Percentiles rank a stretch among this genome's conserved stretches.
These are phyloP conservation scores for Melanotus villosus DNA, from an alignment of 2,888 invertebrate genomes.

Conservation along the genomic window DNA sequence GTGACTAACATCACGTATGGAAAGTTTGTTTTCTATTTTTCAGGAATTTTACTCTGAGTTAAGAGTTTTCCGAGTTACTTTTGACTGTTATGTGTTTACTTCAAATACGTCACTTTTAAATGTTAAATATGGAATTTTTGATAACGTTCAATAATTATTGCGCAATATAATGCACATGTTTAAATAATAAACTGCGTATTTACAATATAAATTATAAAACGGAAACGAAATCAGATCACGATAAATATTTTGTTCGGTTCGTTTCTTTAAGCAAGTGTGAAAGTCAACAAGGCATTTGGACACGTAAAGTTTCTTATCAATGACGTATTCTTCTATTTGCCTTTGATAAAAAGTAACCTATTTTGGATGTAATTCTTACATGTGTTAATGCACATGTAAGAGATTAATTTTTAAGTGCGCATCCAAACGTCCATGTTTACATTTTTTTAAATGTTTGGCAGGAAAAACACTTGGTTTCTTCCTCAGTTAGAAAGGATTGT, in stretches of 20 bases:
- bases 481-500: background rate
- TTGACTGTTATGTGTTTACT: too few species aligned
- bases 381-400: conserved; percentile 8
- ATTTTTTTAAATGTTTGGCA: background rate
- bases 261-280: conserved; percentile 18
- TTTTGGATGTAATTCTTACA: conserved; percentile 21
- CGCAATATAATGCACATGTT: too few species aligned
- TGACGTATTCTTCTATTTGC: conserved; percentile 42
- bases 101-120: too few species aligned
- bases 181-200: conserved; percentile 3
- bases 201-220: conserved; percentile 14
- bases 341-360: conserved; percentile 44
- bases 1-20: too few species aligned
- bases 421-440: background rate
- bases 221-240: conserved; percentile 20
- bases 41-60: too few species aligned
- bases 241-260: conserved; percentile 17
- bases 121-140: too few species aligned
- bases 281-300: conserved; percentile 27
- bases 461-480: background rate
- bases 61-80: too few species aligned
- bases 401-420: conserved; percentile 8
- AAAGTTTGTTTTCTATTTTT: too few species aligned
- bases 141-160: too few species aligned
- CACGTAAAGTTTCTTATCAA: conserved; percentile 40